Base-by-base conservation (phyloP, 2,797 vertebrate species). In the Melanotaenia nigrans region DNA sequence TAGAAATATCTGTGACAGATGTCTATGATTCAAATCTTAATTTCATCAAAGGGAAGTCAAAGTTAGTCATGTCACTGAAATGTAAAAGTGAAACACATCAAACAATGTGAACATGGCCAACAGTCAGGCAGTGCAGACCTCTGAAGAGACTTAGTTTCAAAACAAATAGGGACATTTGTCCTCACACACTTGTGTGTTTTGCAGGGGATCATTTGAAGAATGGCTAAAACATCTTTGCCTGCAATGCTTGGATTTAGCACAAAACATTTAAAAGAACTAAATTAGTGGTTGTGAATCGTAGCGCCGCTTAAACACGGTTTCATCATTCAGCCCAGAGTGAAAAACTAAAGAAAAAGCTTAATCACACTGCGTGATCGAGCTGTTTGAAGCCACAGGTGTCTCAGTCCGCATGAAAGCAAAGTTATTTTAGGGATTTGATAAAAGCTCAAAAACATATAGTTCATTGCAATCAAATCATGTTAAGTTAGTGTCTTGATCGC, bases 11-110 rank as follows among this genome's bases (percentile, higher is more conserved):
- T 32, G 40, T 63, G 72, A 61, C 65, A 20, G 1, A 20, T 45
- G 18, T 45, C 42, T 20, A 73, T 84, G 86, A 88, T 86, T 88
- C 84, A 91, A 73, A 87, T 74, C 76, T 74, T 58, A 73, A 78
- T 80, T 56, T 14, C 70, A 85, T 91, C 84, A 87, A 88, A 89
- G 80, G 54, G 1, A 79, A 30, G 49, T 51, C 40, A 69, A 54
- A 71, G 65, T 89, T 76, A 90, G 77, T 90, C 87, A 88, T 77
- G 47, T 67, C 61, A 56, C 69, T 60, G 75, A 83, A 84, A 40
- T 45, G 36, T 63, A 67, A 71, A 78, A 80, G 62, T 67, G 78
- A 85, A 84, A 80, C 67, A 77, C 75, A 76, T 58, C 75, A 49
- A 75, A 59, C 10, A 4, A 51, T 35, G 66, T 76, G 57, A 81